Conservation (phyloP, 2,797 vertebrate genomes). For the Rhabdomys pumilio region DNA sequence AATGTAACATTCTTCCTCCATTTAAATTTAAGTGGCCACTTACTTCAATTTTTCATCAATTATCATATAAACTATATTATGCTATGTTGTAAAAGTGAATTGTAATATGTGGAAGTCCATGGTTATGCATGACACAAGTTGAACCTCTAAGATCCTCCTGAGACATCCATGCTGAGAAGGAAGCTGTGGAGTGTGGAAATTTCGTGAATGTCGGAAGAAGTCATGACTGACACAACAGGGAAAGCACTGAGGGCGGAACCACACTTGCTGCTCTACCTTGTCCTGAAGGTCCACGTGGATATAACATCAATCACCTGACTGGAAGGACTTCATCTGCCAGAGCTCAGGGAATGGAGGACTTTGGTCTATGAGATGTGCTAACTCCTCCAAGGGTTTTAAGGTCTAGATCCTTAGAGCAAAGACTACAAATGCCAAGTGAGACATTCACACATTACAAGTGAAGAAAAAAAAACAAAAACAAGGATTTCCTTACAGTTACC, state of each 20-base stretch:
- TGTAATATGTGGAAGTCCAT: not conserved
- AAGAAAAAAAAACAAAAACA: not conserved
- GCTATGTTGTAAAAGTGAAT: not conserved
- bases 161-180: not conserved
- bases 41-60: not conserved
- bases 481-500: not conserved
- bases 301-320: too few relatives aligned
- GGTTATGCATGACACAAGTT: not conserved
- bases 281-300: not conserved
- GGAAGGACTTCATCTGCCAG: not conserved
- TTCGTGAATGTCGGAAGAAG: not conserved
- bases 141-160: not conserved
- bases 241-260: not conserved
- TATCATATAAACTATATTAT: not conserved
- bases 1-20: not conserved
- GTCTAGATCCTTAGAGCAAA: not conserved
- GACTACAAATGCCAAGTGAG: not conserved
- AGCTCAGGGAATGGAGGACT: not conserved
- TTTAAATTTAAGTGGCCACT: not conserved
- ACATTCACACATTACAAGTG: not conserved
- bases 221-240: not conserved
- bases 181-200: not conserved
- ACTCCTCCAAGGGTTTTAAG: not conserved
- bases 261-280: accelerated
- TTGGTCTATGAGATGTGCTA: not conserved